Percentiles rank a stretch among this genome's conserved stretches.
Evolutionary conservation across 2,888 invertebrate genomes (phyloP).

Genomic region (Drosophila ustulata): DNA sequence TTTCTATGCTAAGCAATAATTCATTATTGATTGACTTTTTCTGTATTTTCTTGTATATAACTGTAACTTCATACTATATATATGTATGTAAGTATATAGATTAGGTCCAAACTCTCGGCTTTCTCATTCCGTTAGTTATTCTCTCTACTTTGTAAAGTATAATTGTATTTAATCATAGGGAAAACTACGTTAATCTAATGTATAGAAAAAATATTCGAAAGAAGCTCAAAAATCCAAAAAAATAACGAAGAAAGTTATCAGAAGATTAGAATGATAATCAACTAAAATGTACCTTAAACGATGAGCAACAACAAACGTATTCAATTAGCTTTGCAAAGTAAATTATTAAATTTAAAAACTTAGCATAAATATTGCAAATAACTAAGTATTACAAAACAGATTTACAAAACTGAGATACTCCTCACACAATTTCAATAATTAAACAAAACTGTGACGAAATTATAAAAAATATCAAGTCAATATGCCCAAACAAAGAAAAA

Average conservation of each 20-base stretch:
- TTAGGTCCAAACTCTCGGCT: slow-evolving; percentile 10
- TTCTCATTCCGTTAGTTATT: slow-evolving; percentile 52
- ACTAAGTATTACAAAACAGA: slow-evolving; percentile 43
- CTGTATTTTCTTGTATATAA: slow-evolving; percentile 46
- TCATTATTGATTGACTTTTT: slow-evolving; percentile 8
- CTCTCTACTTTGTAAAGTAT: slow-evolving; percentile 23
- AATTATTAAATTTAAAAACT: slow-evolving; percentile 28
- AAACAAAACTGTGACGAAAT: slow-evolving; percentile 15
- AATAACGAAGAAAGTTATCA: slow-evolving; percentile 27
- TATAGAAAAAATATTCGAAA: slow-evolving; percentile 19
- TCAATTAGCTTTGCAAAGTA: slow-evolving; percentile 72
- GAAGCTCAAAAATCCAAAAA: slow-evolving; percentile 60
- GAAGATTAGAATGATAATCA: slow-evolving; percentile 42
- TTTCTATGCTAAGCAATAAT: slow-evolving; percentile 31
- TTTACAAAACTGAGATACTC: slow-evolving; percentile 40
- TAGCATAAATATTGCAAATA: slow-evolving; percentile 41
- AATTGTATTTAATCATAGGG: slow-evolving; percentile 35
- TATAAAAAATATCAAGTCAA: slow-evolving; percentile 37
- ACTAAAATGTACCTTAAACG: slow-evolving; percentile 69
- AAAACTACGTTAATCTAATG: slow-evolving; percentile 14
- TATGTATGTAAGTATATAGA: slow-evolving; percentile 11
- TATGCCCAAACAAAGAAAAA: slow-evolving; percentile 16
- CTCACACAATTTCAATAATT: slow-evolving; percentile 27
- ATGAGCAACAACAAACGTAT: slow-evolving; percentile 63
- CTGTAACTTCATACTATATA: slow-evolving; percentile 9